Percentiles rank a stretch among this genome's conserved stretches.
phyloP scores from a whole-genome alignment of 2,113 vertebrate genomes.

The Pluvianellus socialis region DNA sequence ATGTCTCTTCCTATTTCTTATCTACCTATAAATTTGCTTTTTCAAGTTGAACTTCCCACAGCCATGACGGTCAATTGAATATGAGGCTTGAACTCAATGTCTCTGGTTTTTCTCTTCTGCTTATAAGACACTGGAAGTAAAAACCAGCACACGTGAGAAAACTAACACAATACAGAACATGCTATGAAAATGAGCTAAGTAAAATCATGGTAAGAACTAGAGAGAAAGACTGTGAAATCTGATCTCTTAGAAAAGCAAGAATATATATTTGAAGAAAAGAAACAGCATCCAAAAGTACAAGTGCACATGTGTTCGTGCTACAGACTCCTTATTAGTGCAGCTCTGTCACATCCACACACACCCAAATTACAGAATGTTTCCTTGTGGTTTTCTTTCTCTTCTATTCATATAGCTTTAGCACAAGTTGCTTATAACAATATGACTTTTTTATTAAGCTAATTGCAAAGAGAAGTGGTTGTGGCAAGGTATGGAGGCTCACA shows the following conservation, averaged over 20 bases:
- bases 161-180: not conserved
- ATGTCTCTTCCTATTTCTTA: not conserved
- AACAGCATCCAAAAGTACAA: not conserved
- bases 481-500: not conserved
- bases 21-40: not conserved
- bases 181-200: not conserved
- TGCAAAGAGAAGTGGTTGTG: not conserved
- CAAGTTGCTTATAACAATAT: not conserved
- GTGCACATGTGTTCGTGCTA: not conserved
- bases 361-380: not conserved
- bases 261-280: not conserved
- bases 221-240: not conserved
- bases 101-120: not conserved
- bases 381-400: not conserved
- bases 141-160: not conserved
- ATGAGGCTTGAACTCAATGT: not conserved
- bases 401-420: not conserved
- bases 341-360: not conserved
- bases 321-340: fast-evolving
- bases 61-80: not conserved
- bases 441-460: not conserved
- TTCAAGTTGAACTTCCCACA: not conserved
- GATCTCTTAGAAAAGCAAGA: not conserved
- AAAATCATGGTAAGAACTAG: not conserved
- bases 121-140: not conserved